These are phyloP conservation scores for Drosophila suzukii DNA, from an alignment of 1,140 invertebrate genomes.

Conservation along the genomic window DNA sequence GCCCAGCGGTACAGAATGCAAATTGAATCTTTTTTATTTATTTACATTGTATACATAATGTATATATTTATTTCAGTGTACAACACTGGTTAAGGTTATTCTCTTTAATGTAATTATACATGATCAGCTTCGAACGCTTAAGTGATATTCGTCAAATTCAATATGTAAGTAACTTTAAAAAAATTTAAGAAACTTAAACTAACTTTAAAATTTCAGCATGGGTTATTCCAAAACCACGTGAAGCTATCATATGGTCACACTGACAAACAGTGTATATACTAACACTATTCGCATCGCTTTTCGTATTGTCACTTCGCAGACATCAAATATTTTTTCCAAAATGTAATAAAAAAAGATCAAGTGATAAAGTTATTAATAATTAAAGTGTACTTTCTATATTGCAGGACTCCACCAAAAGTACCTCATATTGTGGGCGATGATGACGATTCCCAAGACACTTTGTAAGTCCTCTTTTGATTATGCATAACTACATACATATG, in stretches of 20 bases:
- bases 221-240: background rate
- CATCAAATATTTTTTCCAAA: background rate
- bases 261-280: background rate
- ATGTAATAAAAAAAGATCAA: background rate
- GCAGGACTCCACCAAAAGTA: background rate
- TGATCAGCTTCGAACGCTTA: no score
- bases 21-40: no score
- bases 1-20: no score
- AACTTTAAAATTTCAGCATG: background rate
- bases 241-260: background rate
- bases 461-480: background rate
- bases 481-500: no score
- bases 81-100: no score
- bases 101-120: no score
- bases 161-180: no score
- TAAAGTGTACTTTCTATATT: background rate
- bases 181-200: no score
- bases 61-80: no score
- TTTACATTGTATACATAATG: no score
- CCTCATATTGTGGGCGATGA: constrained; percentile 9
- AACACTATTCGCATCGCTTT: background rate
- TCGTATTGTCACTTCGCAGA: background rate
- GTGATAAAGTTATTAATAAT: no score
- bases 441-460: background rate
- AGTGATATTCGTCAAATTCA: no score